A percentile compares a stretch with the other conserved stretches of the same genome.
These are phyloP conservation scores for Melieria omissa DNA, from an alignment of 2,888 invertebrate species.

Conservation along the genomic window DNA sequence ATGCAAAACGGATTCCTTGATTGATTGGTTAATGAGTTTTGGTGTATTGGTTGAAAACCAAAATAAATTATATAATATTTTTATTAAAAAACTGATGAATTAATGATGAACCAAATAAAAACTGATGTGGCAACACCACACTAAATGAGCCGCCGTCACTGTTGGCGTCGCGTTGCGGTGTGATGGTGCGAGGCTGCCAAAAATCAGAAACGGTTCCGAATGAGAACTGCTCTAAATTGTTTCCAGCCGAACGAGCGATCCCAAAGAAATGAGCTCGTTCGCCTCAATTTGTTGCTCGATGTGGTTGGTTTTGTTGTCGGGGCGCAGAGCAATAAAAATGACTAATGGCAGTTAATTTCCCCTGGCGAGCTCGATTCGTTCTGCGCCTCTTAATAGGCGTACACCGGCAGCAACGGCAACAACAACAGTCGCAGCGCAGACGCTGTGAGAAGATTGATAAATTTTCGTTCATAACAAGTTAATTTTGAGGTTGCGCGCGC, in stretches of 20 bases:
- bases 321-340: conserved; percentile 42
- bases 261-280: too few relatives aligned
- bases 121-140: too few relatives aligned
- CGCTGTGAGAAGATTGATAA: conserved; percentile 37
- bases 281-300: too few relatives aligned
- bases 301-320: not conserved
- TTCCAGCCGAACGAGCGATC: conserved; percentile 21
- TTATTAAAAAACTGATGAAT: too few relatives aligned
- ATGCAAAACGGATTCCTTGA: too few relatives aligned
- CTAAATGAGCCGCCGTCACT: not conserved
- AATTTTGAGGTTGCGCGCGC: conserved; percentile 29
- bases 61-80: too few relatives aligned
- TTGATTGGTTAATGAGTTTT: too few relatives aligned
- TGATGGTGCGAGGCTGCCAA: not conserved
- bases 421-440: conserved; percentile 17
- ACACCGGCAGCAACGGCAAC: conserved; percentile 11
- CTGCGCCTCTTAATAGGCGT: conserved; percentile 26
- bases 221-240: conserved; percentile 46
- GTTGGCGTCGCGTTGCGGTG: not conserved
- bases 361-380: conserved; percentile 33
- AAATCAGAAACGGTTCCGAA: conserved; percentile 39
- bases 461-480: conserved; percentile 38
- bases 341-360: conserved; percentile 47
- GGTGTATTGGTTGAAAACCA: too few relatives aligned
- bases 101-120: too few relatives aligned